phyloP scores from a whole-genome alignment of 2,113 vertebrate genomes.

The Gavia stellata region DNA sequence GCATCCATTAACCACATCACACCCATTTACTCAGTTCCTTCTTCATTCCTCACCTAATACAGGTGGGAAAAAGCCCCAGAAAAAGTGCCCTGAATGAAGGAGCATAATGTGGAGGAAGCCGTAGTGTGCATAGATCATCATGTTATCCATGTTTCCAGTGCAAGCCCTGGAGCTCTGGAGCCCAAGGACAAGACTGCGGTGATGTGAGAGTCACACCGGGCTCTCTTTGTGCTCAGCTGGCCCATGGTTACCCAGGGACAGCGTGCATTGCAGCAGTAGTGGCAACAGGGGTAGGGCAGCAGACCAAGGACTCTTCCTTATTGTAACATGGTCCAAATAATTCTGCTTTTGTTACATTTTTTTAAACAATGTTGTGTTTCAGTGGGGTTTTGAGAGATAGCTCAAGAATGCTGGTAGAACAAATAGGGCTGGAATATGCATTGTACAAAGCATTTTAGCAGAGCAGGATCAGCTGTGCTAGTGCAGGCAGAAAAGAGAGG shows the following conservation, averaged over 20 bases:
- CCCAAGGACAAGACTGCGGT: background rate
- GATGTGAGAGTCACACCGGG: background rate
- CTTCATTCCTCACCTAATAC: background rate
- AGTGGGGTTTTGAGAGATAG: background rate
- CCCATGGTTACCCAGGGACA: background rate
- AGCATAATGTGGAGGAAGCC: background rate
- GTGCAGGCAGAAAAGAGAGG: background rate
- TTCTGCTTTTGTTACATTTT: background rate
- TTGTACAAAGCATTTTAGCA: background rate
- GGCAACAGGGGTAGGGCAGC: background rate
- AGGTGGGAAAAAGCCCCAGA: background rate
- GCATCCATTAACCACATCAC: background rate
- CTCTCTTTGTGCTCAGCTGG: background rate
- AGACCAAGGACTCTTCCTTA: background rate
- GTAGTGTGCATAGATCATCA: background rate
- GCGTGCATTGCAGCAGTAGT: background rate
- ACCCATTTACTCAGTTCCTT: background rate
- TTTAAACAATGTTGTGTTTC: background rate
- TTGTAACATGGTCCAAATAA: background rate
- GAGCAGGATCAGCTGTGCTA: background rate
- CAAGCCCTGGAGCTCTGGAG: background rate
- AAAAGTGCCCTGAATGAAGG: background rate
- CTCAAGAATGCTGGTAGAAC: background rate
- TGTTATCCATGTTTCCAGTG: background rate
- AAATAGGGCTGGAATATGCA: background rate